A percentile compares a stretch with the other conserved stretches of the same genome.
phyloP scores from a whole-genome alignment of 37 sponge, comb jelly and placozoan genomes.

The Corticium candelabrum region DNA sequence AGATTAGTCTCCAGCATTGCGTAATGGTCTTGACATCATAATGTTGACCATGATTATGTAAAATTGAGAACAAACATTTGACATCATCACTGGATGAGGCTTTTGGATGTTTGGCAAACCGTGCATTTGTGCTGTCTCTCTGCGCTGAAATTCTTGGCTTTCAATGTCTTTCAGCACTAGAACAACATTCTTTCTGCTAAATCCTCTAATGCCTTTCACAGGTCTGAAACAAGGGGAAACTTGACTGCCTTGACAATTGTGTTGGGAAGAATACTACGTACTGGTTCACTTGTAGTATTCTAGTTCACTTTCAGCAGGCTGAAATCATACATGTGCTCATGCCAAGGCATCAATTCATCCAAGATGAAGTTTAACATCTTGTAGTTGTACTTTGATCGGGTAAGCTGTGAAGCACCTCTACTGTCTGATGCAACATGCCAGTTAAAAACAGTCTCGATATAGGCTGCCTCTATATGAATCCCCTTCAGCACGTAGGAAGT shows the following conservation, averaged over 20 bases:
- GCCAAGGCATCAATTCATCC: slow-evolving; percentile 21
- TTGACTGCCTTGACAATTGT: background rate
- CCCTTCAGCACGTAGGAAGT: slow-evolving; percentile 1
- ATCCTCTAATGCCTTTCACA: background rate
- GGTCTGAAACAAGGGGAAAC: background rate
- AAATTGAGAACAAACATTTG: background rate
- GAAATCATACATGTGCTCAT: background rate
- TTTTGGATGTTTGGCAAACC: background rate
- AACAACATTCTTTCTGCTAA: background rate
- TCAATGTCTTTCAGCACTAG: background rate
- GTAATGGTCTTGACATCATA: background rate
- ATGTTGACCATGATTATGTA: background rate
- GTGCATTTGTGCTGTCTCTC: background rate
- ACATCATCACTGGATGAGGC: background rate
- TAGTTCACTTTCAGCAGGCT: slow-evolving; percentile 25
- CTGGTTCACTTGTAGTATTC: too few relatives aligned
- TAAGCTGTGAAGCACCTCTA: slow-evolving; percentile 11
- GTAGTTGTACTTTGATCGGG: background rate
- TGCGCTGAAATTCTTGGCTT: background rate
- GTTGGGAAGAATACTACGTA: background rate
- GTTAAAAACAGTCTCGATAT: slow-evolving; percentile 6
- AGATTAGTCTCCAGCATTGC: too few relatives aligned
- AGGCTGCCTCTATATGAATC: slow-evolving; percentile 3
- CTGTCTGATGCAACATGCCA: slow-evolving; percentile 19
- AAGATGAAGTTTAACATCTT: slow-evolving; percentile 9